Conservation (phyloP, 2,888 invertebrate species). For the Dynastes maya region DNA sequence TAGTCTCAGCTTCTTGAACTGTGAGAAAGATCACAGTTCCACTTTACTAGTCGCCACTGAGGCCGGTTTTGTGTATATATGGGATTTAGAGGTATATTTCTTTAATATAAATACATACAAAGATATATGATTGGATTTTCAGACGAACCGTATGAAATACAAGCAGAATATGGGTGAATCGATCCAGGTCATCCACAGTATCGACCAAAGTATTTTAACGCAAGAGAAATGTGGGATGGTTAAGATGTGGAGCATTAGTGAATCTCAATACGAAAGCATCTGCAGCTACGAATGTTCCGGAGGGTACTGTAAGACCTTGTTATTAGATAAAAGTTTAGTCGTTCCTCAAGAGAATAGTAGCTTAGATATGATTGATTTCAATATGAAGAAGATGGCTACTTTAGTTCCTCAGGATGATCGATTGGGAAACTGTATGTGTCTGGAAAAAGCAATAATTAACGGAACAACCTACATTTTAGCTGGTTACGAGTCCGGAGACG, state of each 20-base stretch:
- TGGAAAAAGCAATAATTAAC: slow-evolving; percentile 72
- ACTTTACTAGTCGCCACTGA: slow-evolving; percentile 83
- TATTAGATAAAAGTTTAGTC: slow-evolving; percentile 76
- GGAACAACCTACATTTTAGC: slow-evolving; percentile 76
- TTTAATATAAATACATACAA: neutral
- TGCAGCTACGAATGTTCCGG: slow-evolving; percentile 76
- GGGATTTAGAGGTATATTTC: slow-evolving; percentile 82
- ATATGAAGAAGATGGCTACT: slow-evolving; percentile 66
- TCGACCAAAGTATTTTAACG: slow-evolving; percentile 77
- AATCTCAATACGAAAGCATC: slow-evolving; percentile 75
- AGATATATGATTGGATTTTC: slow-evolving; percentile 62
- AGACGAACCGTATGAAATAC: slow-evolving; percentile 82
- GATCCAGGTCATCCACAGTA: slow-evolving; percentile 77
- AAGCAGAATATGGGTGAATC: slow-evolving; percentile 79
- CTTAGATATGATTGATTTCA: slow-evolving; percentile 71
- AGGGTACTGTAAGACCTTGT: slow-evolving; percentile 82
- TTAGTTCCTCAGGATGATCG: slow-evolving; percentile 70
- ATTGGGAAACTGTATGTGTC: slow-evolving; percentile 79
- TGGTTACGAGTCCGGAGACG: slow-evolving; percentile 83
- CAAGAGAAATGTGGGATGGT: slow-evolving; percentile 84
- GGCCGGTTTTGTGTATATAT: slow-evolving; percentile 83
- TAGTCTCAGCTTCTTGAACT: slow-evolving; percentile 80
- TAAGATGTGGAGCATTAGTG: slow-evolving; percentile 77
- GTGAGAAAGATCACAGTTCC: slow-evolving; percentile 72
- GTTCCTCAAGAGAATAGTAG: slow-evolving; percentile 78